These are phyloP conservation scores for Caenorhabditis brenneri DNA, from an alignment of 1,140 invertebrate species.

Conservation along the genomic window DNA sequence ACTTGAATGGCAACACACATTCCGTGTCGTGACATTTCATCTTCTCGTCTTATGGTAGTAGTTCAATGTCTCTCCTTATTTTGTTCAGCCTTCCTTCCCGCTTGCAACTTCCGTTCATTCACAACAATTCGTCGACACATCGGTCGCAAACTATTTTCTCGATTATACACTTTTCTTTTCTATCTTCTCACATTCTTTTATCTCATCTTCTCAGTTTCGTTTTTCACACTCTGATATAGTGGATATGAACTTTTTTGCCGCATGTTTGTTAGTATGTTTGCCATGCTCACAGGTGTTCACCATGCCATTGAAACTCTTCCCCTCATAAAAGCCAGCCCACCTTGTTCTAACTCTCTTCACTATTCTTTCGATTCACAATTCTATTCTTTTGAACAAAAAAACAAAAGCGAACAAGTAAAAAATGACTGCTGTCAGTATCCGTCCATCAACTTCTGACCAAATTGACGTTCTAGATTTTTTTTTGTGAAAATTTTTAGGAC, in stretches of 20 bases:
- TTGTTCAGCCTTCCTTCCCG: constrained; percentile 24
- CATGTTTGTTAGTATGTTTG: constrained; percentile 21
- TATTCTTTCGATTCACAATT: constrained; percentile 34
- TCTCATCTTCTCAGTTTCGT: neutral
- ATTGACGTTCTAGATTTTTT: neutral
- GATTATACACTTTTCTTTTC: constrained; percentile 42
- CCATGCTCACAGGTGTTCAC: constrained; percentile 28
- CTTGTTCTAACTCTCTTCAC: neutral
- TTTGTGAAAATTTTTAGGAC: no score
- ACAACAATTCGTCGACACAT: constrained; percentile 36
- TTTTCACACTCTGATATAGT: constrained; percentile 33
- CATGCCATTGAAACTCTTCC: neutral
- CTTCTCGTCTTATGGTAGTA: constrained; percentile 43
- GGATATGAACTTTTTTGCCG: constrained; percentile 13
- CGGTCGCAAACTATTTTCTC: constrained; percentile 39
- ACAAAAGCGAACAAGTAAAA: neutral
- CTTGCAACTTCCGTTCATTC: constrained; percentile 42
- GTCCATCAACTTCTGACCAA: constrained; percentile 4
- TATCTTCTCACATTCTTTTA: constrained; percentile 35
- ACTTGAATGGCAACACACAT: constrained; percentile 41
- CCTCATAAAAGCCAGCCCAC: neutral
- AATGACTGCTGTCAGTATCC: constrained; percentile 15
- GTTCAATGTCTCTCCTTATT: constrained; percentile 40
- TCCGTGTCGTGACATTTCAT: constrained; percentile 43
- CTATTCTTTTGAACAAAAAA: neutral